Conservation (phyloP, 2,113 vertebrate genomes). For the Crotalus helleri region DNA sequence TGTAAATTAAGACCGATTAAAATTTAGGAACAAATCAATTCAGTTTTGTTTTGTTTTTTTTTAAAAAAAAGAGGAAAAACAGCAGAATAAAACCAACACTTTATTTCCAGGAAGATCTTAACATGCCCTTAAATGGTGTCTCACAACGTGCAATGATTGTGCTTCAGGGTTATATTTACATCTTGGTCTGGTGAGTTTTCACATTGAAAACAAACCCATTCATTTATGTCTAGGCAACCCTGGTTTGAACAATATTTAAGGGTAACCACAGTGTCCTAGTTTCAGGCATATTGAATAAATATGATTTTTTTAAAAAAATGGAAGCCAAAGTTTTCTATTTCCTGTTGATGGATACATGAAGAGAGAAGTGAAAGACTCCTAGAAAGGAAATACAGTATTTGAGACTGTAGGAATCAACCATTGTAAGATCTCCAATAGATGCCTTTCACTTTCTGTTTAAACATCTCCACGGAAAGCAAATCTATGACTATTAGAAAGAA, state of each 20-base stretch:
- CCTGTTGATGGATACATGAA: not conserved
- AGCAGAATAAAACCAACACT: not conserved
- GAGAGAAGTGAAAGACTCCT: too few species aligned
- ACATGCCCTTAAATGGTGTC: too few species aligned
- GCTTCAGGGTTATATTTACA: not conserved
- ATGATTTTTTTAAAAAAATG: not conserved
- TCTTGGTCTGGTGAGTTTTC: not conserved
- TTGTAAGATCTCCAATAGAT: not conserved
- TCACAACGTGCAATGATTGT: not conserved
- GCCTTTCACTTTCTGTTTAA: not conserved
- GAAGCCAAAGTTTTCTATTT: not conserved
- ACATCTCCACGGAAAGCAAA: not conserved
- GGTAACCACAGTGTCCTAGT: not conserved
- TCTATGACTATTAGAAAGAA: not conserved
- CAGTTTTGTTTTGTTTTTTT: too few species aligned
- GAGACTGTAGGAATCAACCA: not conserved
- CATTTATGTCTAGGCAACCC: not conserved
- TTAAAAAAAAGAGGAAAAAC: not conserved
- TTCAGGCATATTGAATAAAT: not conserved
- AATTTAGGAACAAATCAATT: not conserved
- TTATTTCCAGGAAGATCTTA: not conserved
- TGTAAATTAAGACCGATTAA: not conserved
- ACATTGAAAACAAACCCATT: not conserved
- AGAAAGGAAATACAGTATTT: not conserved
- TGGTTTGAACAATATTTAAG: not conserved